A percentile compares a stretch with the other conserved stretches of the same genome.
These are phyloP conservation scores for Ctenopoma kingsleyae DNA, from an alignment of 2,797 vertebrate genomes.

Conservation along the genomic window DNA sequence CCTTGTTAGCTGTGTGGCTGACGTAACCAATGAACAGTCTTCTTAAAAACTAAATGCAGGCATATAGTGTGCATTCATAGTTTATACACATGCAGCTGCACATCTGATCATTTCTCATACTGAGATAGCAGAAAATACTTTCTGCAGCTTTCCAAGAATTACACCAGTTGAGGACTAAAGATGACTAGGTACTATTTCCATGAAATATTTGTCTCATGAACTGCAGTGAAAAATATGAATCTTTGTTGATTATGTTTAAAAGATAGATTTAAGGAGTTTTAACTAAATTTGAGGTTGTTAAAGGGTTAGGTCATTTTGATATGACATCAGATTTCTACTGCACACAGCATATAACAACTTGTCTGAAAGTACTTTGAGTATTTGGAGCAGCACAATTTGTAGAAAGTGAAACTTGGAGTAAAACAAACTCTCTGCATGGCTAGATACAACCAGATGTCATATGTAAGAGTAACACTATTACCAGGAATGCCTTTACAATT, in stretches of 20 bases:
- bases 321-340: too few relatives aligned
- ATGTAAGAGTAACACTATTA: background rate
- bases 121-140: slow-evolving; percentile 39
- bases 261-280: background rate
- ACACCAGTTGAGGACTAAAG: background rate
- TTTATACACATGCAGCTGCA: slow-evolving; percentile 12
- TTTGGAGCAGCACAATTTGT: too few relatives aligned
- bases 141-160: slow-evolving; percentile 31
- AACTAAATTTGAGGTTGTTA: background rate
- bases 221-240: background rate
- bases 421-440: too few relatives aligned
- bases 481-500: background rate
- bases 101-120: slow-evolving; percentile 54
- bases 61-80: slow-evolving; percentile 8
- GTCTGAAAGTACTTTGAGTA: too few relatives aligned
- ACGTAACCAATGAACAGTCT: slow-evolving; percentile 11
- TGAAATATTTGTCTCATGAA: slow-evolving; percentile 24
- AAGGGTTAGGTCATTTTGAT: background rate
- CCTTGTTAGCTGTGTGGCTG: slow-evolving; percentile 13
- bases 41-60: background rate
- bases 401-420: too few relatives aligned
- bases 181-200: slow-evolving; percentile 7
- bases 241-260: background rate
- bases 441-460: too few relatives aligned
- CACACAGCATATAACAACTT: too few relatives aligned